These are phyloP conservation scores for Stictonetta naevosa DNA, from an alignment of 2,113 vertebrate species.

Conservation along the genomic window DNA sequence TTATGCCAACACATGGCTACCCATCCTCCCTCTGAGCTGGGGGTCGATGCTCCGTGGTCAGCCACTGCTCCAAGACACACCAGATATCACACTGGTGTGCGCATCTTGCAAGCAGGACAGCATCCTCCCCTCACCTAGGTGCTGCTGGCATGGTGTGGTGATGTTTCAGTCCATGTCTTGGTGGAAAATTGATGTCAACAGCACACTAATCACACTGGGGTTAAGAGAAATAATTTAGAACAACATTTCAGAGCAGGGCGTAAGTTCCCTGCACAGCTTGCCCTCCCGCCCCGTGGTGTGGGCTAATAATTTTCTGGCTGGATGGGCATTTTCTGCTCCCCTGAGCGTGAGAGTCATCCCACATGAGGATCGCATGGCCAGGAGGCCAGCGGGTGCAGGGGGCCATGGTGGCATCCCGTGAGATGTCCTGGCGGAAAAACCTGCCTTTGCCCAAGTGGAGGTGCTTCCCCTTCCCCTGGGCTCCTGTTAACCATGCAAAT, in stretches of 20 bases:
- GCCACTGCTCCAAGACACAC: neutral
- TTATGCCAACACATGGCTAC: neutral
- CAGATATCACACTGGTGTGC: fast-evolving
- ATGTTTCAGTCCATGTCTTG: fast-evolving
- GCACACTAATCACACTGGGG: neutral
- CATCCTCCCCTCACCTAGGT: neutral
- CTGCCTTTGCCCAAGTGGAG: neutral
- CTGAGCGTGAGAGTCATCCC: neutral
- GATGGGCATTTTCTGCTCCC: neutral
- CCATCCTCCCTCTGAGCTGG: neutral
- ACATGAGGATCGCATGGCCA: neutral
- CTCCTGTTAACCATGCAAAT: slow-evolving; percentile 59
- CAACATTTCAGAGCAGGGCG: neutral
- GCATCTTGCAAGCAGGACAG: neutral
- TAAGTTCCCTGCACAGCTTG: neutral
- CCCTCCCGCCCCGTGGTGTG: neutral
- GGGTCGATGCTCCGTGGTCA: neutral
- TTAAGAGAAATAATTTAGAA: neutral
- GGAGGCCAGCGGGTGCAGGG: fast-evolving
- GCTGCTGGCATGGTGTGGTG: neutral
- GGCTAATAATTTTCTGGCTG: neutral
- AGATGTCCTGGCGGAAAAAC: neutral
- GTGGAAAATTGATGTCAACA: neutral
- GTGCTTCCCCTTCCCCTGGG: neutral
- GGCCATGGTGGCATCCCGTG: neutral